Conservation (phyloP, 92 coral and sea anemone species). For the Zoanthus sansibaricus region DNA sequence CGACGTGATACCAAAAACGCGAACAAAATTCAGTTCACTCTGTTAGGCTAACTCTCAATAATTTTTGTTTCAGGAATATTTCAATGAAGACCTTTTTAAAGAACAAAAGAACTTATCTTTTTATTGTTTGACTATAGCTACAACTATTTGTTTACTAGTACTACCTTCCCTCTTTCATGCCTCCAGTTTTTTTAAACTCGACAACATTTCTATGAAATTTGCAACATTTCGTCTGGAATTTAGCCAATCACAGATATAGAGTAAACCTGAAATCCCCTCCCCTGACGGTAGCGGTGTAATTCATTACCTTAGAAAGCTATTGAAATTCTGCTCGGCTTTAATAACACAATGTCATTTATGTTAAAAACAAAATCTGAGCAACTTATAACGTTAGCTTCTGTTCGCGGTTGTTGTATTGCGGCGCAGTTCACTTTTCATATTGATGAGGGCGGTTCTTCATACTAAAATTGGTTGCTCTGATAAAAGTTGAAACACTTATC, state of each 20-base stretch:
- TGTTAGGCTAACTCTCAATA: too few species aligned
- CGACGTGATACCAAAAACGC: too few species aligned
- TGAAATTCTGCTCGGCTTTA: neutral
- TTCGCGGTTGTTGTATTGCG: neutral
- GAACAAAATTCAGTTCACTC: too few species aligned
- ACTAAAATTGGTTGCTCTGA: too few species aligned
- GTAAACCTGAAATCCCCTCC: neutral
- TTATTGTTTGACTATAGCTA: too few species aligned
- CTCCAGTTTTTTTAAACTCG: neutral
- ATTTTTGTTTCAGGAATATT: too few species aligned
- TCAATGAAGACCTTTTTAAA: too few species aligned
- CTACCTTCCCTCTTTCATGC: neutral
- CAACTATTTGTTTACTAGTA: too few species aligned
- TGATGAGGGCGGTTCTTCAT: neutral
- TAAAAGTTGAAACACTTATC: slow-evolving; percentile 14
- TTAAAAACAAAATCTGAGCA: neutral
- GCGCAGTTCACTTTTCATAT: neutral
- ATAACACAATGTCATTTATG: neutral
- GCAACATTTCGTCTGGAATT: neutral
- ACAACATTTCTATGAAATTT: neutral
- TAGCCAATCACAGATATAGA: neutral
- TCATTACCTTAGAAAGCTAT: neutral
- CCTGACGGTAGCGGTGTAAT: neutral
- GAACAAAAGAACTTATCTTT: too few species aligned
- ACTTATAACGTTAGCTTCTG: neutral